Percentiles rank a stretch among this genome's conserved stretches.
Conservation (phyloP, 1,140 invertebrate genomes). For the Apis dorsata region DNA sequence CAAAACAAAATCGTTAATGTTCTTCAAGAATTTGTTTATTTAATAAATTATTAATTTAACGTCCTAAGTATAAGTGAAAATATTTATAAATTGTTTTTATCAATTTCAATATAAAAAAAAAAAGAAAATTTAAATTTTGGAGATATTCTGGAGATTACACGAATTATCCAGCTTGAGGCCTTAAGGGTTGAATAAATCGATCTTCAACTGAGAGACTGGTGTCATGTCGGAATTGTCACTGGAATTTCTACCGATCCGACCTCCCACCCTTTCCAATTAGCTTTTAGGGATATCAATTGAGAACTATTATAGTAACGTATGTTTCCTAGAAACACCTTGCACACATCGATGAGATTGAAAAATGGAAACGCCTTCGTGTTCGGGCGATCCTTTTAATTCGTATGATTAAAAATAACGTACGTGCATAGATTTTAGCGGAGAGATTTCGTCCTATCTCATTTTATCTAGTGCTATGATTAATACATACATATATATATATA, state of each 20-base stretch:
- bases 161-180: no score
- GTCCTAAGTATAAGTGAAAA: no score
- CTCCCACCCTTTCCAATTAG: conserved; percentile 37
- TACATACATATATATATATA: not conserved
- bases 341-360: conserved; percentile 55
- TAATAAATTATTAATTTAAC: no score
- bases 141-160: no score
- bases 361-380: conserved; percentile 35
- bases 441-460: conserved; percentile 36
- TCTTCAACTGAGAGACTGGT: not conserved
- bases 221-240: conserved; percentile 31
- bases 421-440: conserved; percentile 50
- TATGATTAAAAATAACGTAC: conserved; percentile 40
- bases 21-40: no score
- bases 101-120: no score
- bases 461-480: conserved; percentile 47
- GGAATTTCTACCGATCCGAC: conserved; percentile 42
- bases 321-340: conserved; percentile 64
- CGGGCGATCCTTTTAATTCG: conserved; percentile 42
- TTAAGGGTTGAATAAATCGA: no score
- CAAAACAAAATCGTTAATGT: no score
- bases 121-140: no score
- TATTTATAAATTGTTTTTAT: no score
- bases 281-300: conserved; percentile 31
- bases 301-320: conserved; percentile 47